Evolutionary conservation across 2,797 vertebrate genomes (phyloP), one percentile per base, ranked within the genome.

Genomic region (Helicolenus hilgendorfi): DNA sequence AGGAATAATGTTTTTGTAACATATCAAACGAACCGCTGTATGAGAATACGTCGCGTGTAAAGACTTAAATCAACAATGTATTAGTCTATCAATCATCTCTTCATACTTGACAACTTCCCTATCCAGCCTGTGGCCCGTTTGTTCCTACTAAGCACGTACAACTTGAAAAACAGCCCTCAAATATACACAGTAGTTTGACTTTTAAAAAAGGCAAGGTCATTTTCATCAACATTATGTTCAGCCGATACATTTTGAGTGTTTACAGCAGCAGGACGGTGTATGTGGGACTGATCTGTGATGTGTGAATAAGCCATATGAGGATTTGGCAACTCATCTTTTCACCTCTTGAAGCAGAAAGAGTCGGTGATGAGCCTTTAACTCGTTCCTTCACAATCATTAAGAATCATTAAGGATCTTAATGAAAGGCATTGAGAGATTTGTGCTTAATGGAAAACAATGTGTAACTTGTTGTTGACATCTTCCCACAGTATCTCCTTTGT

Each of bases 381-480:
- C 58, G 27, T 29, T 83, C 45, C 69, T 33, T 15, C 29, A 77
- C 73, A 26, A 3, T 79, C 80, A 80, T 88, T 85, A 80, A 67
- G 72, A 81, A 77, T 38, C 73, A 69, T 86, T 77, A 73, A 73
- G 74, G 38, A 38, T 29, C 35, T 72, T 78, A 80, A 83, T 85
- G 81, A 68, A 81, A 89, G 77, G 69, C 81, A 18, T 5, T 65
- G 77, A 18, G 70, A 79, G 71, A 81, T 77, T 76, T 81, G 71
- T 73, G 73, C 56, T 76, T 72, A 38, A 69, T 74, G 70, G 72
- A 62, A 85, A 67, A 84, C 22, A 70, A 45, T 24, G 64, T 63
- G 36, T 10, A 58, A 70, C 74, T 72, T 72, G 65, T 64, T 76
- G 68, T 77, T 64, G 45, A 27, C 81, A 55, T 69, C 72, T 71